A percentile compares a stretch with the other conserved stretches of the same genome.
Evolutionary conservation across 2,113 vertebrate genomes (phyloP).

Genomic region (Panurus biarmicus): DNA sequence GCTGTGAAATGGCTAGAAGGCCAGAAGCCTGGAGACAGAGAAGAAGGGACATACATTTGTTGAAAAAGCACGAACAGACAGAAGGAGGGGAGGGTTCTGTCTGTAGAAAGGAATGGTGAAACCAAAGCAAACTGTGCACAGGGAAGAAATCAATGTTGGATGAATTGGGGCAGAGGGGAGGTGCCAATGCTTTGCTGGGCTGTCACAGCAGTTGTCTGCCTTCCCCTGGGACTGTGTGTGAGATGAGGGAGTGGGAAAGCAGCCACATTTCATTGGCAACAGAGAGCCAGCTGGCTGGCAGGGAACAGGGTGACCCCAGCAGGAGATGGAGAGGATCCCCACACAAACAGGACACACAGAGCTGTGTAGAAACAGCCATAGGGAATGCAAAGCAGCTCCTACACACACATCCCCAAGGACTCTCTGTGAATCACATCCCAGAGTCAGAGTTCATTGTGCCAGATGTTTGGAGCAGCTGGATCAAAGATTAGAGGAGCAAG

Average conservation of each 20-base stretch:
- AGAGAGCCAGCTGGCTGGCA: neutral
- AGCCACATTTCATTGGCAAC: neutral
- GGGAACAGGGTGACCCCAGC: neutral
- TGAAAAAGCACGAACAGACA: neutral
- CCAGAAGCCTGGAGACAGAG: neutral
- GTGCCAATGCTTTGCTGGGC: neutral
- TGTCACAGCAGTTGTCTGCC: neutral
- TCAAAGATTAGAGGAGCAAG: constrained; percentile 32
- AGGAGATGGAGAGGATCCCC: neutral
- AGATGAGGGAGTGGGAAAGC: neutral
- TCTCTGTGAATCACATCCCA: neutral
- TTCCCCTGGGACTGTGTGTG: neutral
- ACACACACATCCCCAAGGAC: neutral
- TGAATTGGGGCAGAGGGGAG: neutral
- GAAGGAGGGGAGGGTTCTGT: neutral
- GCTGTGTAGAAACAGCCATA: fast-evolving
- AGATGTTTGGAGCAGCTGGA: constrained; percentile 47
- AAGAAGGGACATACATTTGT: neutral
- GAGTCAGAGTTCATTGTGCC: constrained; percentile 24
- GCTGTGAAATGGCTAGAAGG: neutral
- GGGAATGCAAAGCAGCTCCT: neutral
- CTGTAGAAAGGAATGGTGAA: neutral
- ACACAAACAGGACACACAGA: neutral
- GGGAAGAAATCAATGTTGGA: neutral
- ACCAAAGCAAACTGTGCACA: neutral